Base-by-base conservation (phyloP, 2,888 invertebrate species). In the Leucophora obtusa region DNA sequence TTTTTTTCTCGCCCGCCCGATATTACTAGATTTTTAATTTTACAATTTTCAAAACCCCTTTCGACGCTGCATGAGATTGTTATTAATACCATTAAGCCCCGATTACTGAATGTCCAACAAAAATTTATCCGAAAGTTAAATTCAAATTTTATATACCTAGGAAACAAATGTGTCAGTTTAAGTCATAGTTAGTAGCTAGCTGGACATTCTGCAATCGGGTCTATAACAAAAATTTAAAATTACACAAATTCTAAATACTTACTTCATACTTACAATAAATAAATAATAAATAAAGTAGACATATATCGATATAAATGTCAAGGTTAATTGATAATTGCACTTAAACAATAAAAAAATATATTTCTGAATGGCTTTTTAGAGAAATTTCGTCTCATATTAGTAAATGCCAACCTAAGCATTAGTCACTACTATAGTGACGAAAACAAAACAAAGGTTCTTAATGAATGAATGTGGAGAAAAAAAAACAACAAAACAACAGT, bases 271-370 rank as follows among this genome's bases (percentile, higher is more conserved):
- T 24, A 53, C 14, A 24, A 1, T 14, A 11, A 38, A 7, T 38
- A 3, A 38, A 50, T 18, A 53, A 50, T 51, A 63, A 76, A 76
- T 70, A 63, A 76, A 56, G 51, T 70, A 75, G 56, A 59, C 73
- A 59, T 66, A 51, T 53, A 18, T 54, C 59, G 47, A 53, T 71
- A 56, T 4, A 56, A 58, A 47, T 62, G 68, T 72, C 80, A 80
- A 80, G 80, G 80, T 80, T 80, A 80, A 80, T 76, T 80, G 68
- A 75, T 72, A 76, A 72, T 76, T 80, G 80, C 75, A 76, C 75
- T 71, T 66, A n/a, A 66, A 28, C 43, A 15, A 71, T 53, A 51
- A 33, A 62, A 7, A 21, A 58, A 50, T 62, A 14, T 9, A 59
- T 18, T 15, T 53, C 28, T 35, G 21, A 50, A 56, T 28, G 21